Evolutionary conservation across 2,797 vertebrate species (phyloP).

Genomic region (Geotrypetes seraphini): DNA sequence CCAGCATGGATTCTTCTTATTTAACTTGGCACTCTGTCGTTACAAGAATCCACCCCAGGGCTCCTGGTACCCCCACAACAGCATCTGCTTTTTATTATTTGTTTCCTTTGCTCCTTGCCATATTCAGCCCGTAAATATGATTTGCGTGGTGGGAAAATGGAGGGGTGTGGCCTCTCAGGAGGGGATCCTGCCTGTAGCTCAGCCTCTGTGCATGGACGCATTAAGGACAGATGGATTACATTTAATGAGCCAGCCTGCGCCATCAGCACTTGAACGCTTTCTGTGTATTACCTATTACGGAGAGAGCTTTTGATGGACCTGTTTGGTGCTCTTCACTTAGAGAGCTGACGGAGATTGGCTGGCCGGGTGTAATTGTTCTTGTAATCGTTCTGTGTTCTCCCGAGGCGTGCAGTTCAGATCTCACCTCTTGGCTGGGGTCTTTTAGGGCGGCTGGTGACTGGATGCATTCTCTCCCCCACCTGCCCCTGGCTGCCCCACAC

Average conservation of each 20-base stretch:
- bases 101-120: too few relatives aligned
- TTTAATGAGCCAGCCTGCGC: slow-evolving; percentile 39
- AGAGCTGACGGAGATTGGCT: slow-evolving; percentile 1
- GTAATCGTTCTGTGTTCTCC: slow-evolving; percentile 27
- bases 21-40: too few relatives aligned
- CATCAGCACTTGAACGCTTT: slow-evolving; percentile 33
- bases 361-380: slow-evolving; percentile 26
- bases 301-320: slow-evolving; percentile 16
- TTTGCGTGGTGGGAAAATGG: not conserved
- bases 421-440: not conserved
- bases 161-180: not conserved
- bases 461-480: not conserved
- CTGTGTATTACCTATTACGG: slow-evolving; percentile 31
- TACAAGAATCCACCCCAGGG: too few relatives aligned
- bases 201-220: not conserved
- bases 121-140: not conserved
- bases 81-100: not conserved
- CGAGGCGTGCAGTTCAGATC: not conserved
- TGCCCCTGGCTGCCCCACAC: too few relatives aligned
- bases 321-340: slow-evolving; percentile 21
- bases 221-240: slow-evolving; percentile 36
- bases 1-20: too few relatives aligned
- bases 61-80: too few relatives aligned
- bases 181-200: slow-evolving; percentile 8
- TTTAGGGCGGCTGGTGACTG: not conserved